Evolutionary conservation across 2,888 invertebrate genomes (phyloP), one percentile per base, ranked within the genome.

Genomic region (Encarsia formosa): DNA sequence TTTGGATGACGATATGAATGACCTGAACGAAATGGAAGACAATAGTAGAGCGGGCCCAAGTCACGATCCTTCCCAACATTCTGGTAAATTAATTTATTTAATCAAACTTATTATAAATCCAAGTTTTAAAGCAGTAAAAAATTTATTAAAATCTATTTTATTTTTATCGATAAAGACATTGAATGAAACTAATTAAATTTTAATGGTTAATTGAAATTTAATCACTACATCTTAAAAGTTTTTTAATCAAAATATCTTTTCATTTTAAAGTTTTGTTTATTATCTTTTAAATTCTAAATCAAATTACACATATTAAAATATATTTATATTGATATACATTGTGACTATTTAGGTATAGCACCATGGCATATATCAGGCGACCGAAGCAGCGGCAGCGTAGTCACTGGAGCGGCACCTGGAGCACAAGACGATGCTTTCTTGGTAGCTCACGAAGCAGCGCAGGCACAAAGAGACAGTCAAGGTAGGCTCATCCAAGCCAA

Each of bases 401-500:
- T 68, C 42, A 69, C 68, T 38, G 64, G 68, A 43, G 72, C 67
- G 49, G 66, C 66, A 35, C 68, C 72, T 4, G 73, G 76, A 61
- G 64, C 74, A 37, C 72, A 70, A 78, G 91, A 91, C 71, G 90
- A 91, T 81, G 85, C 88, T 70, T 84, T 84, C 73, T 83, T 90
- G 80, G 85, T 87, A 75, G 87, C 88, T 74, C 88, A 87, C 79
- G 90, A 88, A 75, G 80, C 81, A 69, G 81, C 79, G 58, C 80
- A 81, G 78, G 84, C 85, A 78, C 88, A 88, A 77, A 84, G 90
- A 78, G 91, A 91, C 80, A 87, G 88, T 76, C 90, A 91, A 91
- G 91, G 91, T 91, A 89, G 87, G 89, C 78, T 78, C 78, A 77
- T 72, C 71, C 70, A 73, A 71, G 68, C 70, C 73, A 68, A 65